Evolutionary conservation across 2,888 invertebrate genomes (phyloP).

Genomic region (Alentia gelatinosa): DNA sequence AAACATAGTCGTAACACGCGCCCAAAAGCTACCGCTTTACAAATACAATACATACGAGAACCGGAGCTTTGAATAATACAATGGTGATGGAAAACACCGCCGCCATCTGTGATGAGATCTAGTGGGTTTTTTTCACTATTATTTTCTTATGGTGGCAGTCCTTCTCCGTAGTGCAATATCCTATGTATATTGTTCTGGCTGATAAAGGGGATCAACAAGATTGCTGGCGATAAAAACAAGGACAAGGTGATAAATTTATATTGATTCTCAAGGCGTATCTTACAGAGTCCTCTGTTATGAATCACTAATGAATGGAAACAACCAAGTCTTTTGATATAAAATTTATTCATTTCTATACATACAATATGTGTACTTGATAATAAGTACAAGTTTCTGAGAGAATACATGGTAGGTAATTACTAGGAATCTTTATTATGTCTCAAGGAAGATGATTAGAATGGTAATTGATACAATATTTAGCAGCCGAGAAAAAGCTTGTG

Average conservation of each 20-base stretch:
- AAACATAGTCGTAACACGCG: too few species aligned
- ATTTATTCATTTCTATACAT: constrained; percentile 22
- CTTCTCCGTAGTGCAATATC: neutral
- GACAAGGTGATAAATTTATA: neutral
- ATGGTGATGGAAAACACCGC: neutral
- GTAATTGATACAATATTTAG: neutral
- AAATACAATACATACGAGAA: neutral
- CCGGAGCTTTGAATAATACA: neutral
- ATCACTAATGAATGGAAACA: neutral
- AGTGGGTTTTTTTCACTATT: too few species aligned
- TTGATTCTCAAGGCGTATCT: neutral
- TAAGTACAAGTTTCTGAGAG: neutral
- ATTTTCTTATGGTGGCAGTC: neutral
- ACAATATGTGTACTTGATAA: constrained; percentile 4
- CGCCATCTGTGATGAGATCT: neutral
- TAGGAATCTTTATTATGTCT: neutral
- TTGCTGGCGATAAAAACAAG: neutral
- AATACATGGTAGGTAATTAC: neutral
- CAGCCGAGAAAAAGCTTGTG: neutral
- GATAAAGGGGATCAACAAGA: neutral
- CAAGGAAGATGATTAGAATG: neutral
- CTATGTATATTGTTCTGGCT: neutral
- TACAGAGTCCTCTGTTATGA: neutral
- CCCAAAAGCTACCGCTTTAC: too few species aligned
- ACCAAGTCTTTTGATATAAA: neutral